Conservation (phyloP, 2,888 invertebrate genomes). For the Callyntrura sp. region DNA sequence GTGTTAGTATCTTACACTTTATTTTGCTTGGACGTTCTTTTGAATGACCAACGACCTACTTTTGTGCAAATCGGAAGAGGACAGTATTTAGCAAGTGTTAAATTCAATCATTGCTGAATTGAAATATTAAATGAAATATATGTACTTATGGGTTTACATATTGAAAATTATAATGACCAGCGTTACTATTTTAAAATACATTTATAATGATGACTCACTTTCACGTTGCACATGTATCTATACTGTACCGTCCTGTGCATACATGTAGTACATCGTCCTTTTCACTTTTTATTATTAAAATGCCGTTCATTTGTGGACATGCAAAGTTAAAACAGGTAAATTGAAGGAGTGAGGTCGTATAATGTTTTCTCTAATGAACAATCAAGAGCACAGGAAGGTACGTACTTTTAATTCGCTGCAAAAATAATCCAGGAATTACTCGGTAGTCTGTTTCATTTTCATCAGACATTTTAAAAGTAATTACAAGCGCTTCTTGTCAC, state of each 20-base stretch:
- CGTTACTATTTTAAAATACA: conserved; percentile 52
- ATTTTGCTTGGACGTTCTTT: background rate
- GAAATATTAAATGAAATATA: conserved; percentile 7
- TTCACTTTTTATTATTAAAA: background rate
- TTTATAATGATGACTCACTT: conserved; percentile 30
- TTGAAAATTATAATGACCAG: conserved; percentile 49
- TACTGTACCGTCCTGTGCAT: background rate
- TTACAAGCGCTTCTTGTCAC: conserved; percentile 69
- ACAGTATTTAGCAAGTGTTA: conserved; percentile 38
- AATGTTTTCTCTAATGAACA: background rate
- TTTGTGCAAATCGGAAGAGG: conserved; percentile 6
- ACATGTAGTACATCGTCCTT: conserved; percentile 3
- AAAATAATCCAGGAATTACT: no score
- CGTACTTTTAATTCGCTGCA: no score
- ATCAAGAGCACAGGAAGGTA: background rate
- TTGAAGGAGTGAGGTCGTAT: background rate
- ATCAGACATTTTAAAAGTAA: background rate
- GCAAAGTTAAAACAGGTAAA: no score
- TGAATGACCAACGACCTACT: background rate
- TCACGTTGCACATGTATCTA: conserved; percentile 24
- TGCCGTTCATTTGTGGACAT: background rate
- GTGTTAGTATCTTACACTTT: background rate
- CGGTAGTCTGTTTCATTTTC: background rate
- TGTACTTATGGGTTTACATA: conserved; percentile 31
- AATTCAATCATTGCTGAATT: conserved; percentile 7